A percentile compares a stretch with the other conserved stretches of the same genome.
Evolutionary conservation across 2,797 vertebrate genomes (phyloP).

Genomic region (Sebastes kiyomatsui): DNA sequence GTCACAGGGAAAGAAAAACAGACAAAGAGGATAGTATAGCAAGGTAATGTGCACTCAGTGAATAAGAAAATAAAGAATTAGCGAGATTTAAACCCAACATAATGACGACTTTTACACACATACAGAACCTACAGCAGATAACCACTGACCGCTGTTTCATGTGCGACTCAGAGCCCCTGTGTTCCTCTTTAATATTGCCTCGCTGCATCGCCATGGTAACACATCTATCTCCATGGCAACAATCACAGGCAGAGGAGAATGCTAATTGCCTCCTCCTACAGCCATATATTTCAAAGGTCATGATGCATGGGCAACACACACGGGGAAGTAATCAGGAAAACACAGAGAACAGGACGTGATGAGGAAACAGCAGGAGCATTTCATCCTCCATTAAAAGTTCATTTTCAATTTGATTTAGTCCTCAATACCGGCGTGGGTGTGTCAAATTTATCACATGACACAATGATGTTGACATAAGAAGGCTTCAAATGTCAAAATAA

Average conservation of each 20-base stretch:
- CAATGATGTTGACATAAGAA: not conserved
- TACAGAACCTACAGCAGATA: not conserved
- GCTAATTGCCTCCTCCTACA: constrained; percentile 66
- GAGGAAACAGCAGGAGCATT: not conserved
- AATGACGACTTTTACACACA: not conserved
- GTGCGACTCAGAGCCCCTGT: constrained; percentile 30
- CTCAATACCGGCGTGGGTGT: not conserved
- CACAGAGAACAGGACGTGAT: not conserved
- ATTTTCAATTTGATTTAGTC: not conserved
- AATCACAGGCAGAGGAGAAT: constrained; percentile 72
- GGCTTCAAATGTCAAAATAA: not conserved
- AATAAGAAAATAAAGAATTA: not conserved
- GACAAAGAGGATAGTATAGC: not conserved
- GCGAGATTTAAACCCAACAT: not conserved
- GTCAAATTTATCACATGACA: not conserved
- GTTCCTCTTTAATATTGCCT: constrained; percentile 49
- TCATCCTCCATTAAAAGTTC: not conserved
- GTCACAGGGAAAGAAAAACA: not conserved
- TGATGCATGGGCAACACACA: not conserved
- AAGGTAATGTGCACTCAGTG: not conserved
- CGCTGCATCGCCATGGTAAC: constrained; percentile 63
- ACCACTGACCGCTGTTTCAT: constrained; percentile 22
- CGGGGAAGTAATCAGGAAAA: constrained; percentile 22
- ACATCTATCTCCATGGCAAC: constrained; percentile 69
- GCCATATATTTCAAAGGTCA: constrained; percentile 56